Evolutionary conservation across 2,888 invertebrate genomes (phyloP).

Genomic region (Agriotes lineatus): DNA sequence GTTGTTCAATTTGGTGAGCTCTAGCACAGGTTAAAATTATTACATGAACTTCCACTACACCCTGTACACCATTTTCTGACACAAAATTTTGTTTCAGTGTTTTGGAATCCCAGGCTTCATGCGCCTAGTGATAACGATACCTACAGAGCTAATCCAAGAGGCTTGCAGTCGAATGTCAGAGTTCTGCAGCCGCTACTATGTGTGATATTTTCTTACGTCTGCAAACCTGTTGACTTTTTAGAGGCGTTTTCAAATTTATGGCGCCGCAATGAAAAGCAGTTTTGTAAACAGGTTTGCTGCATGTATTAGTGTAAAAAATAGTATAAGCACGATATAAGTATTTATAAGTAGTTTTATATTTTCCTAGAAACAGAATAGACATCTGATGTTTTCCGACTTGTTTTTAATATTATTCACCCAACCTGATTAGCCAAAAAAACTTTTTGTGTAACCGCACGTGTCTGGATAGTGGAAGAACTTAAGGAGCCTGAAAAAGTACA

Average conservation of each 20-base stretch:
- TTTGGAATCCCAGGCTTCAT: constrained; percentile 93
- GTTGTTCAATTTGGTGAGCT: no score
- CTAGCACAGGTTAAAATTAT: no score
- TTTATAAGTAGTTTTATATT: not conserved
- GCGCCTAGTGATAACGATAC: constrained; percentile 95
- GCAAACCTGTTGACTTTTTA: constrained; percentile 48
- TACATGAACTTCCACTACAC: no score
- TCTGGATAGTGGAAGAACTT: not conserved
- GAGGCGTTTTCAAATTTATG: not conserved
- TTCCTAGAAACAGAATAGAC: not conserved
- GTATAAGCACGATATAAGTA: not conserved
- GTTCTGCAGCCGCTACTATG: constrained; percentile 82
- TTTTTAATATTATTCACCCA: not conserved
- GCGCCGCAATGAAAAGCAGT: not conserved
- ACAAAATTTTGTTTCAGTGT: constrained; percentile 79
- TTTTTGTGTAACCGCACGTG: not conserved
- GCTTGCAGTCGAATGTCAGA: constrained; percentile 88
- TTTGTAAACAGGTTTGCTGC: constrained; percentile 4
- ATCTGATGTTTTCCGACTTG: not conserved
- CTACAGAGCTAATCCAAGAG: constrained; percentile 83
- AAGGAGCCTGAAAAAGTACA: not conserved
- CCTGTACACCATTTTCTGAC: no score
- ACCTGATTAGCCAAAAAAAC: not conserved
- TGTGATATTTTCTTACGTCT: constrained; percentile 26
- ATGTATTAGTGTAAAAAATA: constrained; percentile 6